phyloP scores from a whole-genome alignment of 2,888 invertebrate species.

The Netelia inedita region DNA sequence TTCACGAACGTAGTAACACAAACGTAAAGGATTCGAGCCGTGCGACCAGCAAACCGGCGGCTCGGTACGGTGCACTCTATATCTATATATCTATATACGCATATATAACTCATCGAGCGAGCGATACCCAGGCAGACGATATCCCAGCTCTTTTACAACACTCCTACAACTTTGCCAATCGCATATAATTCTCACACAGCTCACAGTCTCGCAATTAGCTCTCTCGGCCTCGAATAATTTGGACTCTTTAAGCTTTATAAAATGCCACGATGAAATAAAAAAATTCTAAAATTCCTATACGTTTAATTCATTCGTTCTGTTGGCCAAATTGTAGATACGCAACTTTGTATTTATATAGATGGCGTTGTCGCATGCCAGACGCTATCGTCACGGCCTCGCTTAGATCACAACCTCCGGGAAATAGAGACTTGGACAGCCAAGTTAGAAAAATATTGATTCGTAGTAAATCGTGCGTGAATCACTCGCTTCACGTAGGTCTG shows the following conservation, averaged over 20 bases:
- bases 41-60: slow-evolving; percentile 44
- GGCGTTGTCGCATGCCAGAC: slow-evolving; percentile 46
- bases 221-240: slow-evolving; percentile 3
- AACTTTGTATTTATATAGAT: slow-evolving; percentile 26
- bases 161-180: slow-evolving; percentile 33
- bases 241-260: slow-evolving; percentile 5
- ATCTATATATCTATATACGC: slow-evolving; percentile 3
- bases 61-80: slow-evolving; percentile 55
- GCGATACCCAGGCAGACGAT: slow-evolving; percentile 14
- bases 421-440: background rate
- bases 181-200: slow-evolving; percentile 36
- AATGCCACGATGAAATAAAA: background rate
- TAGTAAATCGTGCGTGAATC: slow-evolving; percentile 45
- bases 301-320: background rate
- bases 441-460: slow-evolving; percentile 16
- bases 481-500: slow-evolving; percentile 33
- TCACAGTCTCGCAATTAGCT: slow-evolving; percentile 25
- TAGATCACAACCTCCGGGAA: background rate
- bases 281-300: background rate
- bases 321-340: background rate
- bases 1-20: slow-evolving; percentile 34
- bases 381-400: slow-evolving; percentile 36
- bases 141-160: slow-evolving; percentile 22
- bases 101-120: slow-evolving; percentile 5
- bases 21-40: slow-evolving; percentile 48